Evolutionary conservation across 1,140 invertebrate species (phyloP), one percentile per base, ranked within the genome.

Genomic region (Leptopilina boulardi): DNA sequence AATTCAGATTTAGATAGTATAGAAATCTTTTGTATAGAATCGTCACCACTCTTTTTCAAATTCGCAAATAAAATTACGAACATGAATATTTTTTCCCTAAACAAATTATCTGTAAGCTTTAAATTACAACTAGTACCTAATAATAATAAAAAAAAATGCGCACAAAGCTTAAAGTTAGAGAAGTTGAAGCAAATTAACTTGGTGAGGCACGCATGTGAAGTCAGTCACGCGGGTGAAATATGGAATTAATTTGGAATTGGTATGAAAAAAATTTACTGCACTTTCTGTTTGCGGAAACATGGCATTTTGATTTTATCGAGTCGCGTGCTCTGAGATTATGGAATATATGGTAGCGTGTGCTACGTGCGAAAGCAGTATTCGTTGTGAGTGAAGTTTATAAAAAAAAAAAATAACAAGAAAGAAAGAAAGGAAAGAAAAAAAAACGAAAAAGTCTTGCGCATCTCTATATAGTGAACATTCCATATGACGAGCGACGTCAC

Each of bases 271-370:
- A 66, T 66, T 66, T 26, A 66, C 23, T 66, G 59, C 21, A 15
- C 59, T 30, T 66, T 30, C 23, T 30, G 59, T 66, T 66, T 66
- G 59, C 23, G 59, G 59, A 30, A 66, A 66, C 13, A 66, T 66
- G 23, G 59, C 2, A n/a, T 30, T 66, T 30, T 66, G 59, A 66
- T 66, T 34, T 66, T 34, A 66, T 66, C 59, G 59, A n/a, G 59
- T 66, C 59, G 59, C 59, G 59, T 66, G 59, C 59, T 66, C 59
- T 66, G 26, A 66, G 59, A 66, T 66, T 66, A 66, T 66, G 59
- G 26, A 66, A 66, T 38, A 38, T 38, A 38, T 38, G 59, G 23
- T 66, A 66, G 59, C 59, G 59, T 66, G 59, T 23, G 23, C 59
- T 66, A 66, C 59, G 59, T 66, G 59, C 59, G 59, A 66, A 66